Base-by-base conservation (phyloP, 2,113 vertebrate genomes). In the Apistogramma diplotaenia region DNA sequence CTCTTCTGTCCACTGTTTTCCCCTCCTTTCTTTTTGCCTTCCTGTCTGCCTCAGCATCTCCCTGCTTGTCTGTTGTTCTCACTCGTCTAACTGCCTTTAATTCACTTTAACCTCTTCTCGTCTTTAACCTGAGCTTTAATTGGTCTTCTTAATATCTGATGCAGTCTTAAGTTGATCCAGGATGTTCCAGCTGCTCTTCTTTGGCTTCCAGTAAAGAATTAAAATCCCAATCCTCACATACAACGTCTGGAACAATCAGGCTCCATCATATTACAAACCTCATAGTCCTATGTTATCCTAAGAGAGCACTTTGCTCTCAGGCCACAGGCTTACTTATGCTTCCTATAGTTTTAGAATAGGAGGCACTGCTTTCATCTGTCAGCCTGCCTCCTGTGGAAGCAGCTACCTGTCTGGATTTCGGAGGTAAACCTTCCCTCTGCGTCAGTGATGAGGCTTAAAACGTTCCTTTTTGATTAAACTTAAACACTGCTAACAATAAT, bases 51-150 rank as follows among this genome's bases (percentile, higher is more conserved):
- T 43, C 40, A 58, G 29, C 33, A 81, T 82, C 60, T 78, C 2
- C n/a, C 51, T 53, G 53, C 73, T 27, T 19, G 54, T 62, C 10
- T 55, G 4, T 82, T 86, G 85, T 76, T 82, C 61, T 59, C 29
- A 5, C 15, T 78, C 43, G 0, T 79, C 77, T 72, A 55, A 70
- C 78, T 72, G 40, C 83, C 81, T 89, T 90, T 85, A 88, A 91
- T 86, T 87, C 81, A 83, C 80, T 81, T 33, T 73, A 54, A 10
- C 61, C 23, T 81, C 85, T 73, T 43, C 74, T 79, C 71, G 79
- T 65, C 55, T 76, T 55, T 70, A 74, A 84, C 62, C 70, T 27
- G 6, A 16, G 55, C 31, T n/a, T 70, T 21, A 51, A 2, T 6
- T 72, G 56, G 4, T 29, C 55, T 31, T 57, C 37, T 70, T 33